phyloP scores from a whole-genome alignment of 2,113 vertebrate genomes.

The Prietella phreatophila region DNA sequence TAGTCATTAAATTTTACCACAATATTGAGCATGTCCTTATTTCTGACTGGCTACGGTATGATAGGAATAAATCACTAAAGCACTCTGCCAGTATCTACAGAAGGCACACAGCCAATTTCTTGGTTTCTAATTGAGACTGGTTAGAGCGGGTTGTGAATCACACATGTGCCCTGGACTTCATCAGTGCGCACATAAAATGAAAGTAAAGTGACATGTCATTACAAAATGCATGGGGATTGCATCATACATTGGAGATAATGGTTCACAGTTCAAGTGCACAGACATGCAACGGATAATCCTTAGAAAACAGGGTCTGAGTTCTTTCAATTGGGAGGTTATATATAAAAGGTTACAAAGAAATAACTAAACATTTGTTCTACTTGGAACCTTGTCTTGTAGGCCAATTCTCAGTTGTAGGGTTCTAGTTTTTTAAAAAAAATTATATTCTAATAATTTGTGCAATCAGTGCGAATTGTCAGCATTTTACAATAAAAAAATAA shows the following conservation, averaged over 20 bases:
- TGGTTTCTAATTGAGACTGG: conserved; percentile 59
- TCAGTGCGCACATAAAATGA: conserved; percentile 29
- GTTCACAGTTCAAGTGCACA: conserved; percentile 4
- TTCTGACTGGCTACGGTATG: conserved; percentile 65
- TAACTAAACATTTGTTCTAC: not conserved
- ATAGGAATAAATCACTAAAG: conserved; percentile 63
- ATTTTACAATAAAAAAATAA: not conserved
- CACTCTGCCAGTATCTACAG: conserved; percentile 70
- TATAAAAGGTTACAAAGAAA: not conserved
- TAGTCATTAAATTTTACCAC: conserved; percentile 63
- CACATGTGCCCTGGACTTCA: conserved; percentile 28
- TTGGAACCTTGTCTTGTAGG: not conserved
- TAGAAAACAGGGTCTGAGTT: not conserved
- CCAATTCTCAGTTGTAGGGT: not conserved
- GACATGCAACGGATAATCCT: not conserved
- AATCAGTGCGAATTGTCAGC: not conserved
- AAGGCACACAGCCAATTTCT: conserved; percentile 58
- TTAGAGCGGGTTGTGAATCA: conserved; percentile 44
- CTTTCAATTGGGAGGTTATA: not conserved
- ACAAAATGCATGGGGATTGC: conserved; percentile 25
- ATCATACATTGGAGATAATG: conserved; percentile 35
- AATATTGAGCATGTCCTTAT: conserved; percentile 66
- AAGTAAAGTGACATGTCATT: conserved; percentile 34
- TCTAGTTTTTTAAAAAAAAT: not conserved
- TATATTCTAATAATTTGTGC: not conserved